Evolutionary conservation across 30 jellyfish, hydroid and myxozoan genomes (phyloP).

Genomic region (Hydractinia echinata): DNA sequence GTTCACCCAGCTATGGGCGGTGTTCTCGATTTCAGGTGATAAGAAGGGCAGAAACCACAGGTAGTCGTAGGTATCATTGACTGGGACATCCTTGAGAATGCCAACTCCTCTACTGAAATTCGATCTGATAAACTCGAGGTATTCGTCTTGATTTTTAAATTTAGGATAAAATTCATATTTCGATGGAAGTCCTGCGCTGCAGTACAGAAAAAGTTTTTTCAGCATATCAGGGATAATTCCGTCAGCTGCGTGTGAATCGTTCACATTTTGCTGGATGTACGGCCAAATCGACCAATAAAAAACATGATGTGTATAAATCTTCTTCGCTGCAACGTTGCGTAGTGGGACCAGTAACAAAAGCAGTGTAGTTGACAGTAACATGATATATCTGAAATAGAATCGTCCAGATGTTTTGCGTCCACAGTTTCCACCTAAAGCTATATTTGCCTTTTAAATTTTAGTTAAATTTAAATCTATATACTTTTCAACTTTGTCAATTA

Average conservation of each 20-base stretch:
- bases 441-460: no score
- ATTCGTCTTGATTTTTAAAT: neutral
- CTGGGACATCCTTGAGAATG: neutral
- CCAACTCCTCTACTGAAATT: neutral
- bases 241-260: neutral
- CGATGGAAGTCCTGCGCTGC: neutral
- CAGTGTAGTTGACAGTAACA: no score
- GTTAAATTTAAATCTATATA: no score
- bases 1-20: neutral
- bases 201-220: neutral
- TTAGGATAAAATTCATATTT: neutral
- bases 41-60: conserved; percentile 1
- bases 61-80: neutral
- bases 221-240: conserved; percentile 11
- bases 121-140: neutral
- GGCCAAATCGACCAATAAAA: conserved; percentile 14
- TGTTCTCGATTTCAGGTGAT: neutral
- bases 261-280: neutral
- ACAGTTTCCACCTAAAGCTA: no score
- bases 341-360: no score
- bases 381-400: no score
- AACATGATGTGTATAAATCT: neutral
- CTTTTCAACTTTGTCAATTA: no score
- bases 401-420: no score
- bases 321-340: no score